Conservation (phyloP, 2,888 invertebrate species). For the Cataglyphis cursor region DNA sequence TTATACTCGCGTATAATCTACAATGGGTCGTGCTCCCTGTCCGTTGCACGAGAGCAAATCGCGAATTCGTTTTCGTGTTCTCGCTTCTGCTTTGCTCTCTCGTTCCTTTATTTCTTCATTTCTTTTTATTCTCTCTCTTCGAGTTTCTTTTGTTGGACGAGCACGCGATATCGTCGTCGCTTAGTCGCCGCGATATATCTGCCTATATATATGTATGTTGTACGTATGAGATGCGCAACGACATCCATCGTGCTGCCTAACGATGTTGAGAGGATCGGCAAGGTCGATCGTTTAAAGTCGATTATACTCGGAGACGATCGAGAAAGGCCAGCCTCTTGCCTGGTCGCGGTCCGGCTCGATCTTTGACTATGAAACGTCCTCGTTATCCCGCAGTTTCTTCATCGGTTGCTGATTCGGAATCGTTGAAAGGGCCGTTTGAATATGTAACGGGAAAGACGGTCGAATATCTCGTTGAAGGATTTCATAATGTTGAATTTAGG, state of each 20-base stretch:
- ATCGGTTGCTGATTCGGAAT: conserved; percentile 62
- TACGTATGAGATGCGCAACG: conserved; percentile 62
- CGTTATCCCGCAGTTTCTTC: conserved; percentile 70
- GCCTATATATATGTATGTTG: conserved; percentile 18
- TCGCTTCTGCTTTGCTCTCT: not conserved
- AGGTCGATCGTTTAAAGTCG: conserved; percentile 78
- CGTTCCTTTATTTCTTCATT: conserved; percentile 1
- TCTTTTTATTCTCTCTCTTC: not conserved
- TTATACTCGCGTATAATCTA: conserved; percentile 69
- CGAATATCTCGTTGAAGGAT: conserved; percentile 13
- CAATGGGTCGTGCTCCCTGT: conserved; percentile 57
- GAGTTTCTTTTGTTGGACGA: conserved; percentile 25
- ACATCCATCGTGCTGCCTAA: conserved; percentile 65
- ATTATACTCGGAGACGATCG: conserved; percentile 70
- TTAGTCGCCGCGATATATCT: conserved; percentile 55
- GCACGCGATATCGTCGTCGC: conserved; percentile 50
- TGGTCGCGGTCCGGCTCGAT: conserved; percentile 63
- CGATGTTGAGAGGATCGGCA: conserved; percentile 73
- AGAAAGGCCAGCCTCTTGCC: conserved; percentile 57
- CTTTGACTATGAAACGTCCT: conserved; percentile 69
- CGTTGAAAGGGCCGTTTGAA: conserved; percentile 68
- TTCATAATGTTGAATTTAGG: not conserved
- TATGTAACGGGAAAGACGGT: conserved; percentile 63
- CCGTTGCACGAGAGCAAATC: conserved; percentile 32
- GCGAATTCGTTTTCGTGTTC: conserved; percentile 48